A percentile compares a stretch with the other conserved stretches of the same genome.
phyloP scores from a whole-genome alignment of 2,113 vertebrate species.

The Suncus etruscus region DNA sequence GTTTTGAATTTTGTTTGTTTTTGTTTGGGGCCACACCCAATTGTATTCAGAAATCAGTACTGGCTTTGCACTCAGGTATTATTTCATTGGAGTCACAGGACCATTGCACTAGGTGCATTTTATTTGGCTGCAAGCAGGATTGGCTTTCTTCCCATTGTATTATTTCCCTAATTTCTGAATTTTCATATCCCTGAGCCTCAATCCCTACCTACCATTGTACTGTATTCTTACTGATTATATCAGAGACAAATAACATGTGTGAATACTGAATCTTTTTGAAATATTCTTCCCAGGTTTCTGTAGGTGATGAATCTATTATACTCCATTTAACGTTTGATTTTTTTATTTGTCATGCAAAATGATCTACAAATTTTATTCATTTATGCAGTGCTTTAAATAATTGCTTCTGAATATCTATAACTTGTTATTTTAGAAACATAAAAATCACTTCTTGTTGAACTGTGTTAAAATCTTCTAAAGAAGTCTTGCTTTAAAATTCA shows the following conservation, averaged over 20 bases:
- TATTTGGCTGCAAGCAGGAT: too few relatives aligned
- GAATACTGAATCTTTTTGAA: not conserved
- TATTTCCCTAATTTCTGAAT: not conserved
- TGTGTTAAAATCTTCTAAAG: slow-evolving; percentile 25
- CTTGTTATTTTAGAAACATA: slow-evolving; percentile 1
- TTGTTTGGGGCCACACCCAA: too few relatives aligned
- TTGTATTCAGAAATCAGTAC: too few relatives aligned
- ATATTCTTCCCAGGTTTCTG: not conserved
- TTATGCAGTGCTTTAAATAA: not conserved
- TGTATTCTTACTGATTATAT: too few relatives aligned
- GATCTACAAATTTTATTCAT: slow-evolving; percentile 14
- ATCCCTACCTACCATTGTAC: not conserved
- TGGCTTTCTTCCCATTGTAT: not conserved
- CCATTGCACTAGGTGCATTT: too few relatives aligned
- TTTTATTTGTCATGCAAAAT: slow-evolving; percentile 25
- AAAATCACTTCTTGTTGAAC: not conserved
- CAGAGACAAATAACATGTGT: not conserved
- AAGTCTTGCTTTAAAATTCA: slow-evolving; percentile 48
- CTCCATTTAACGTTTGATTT: not conserved
- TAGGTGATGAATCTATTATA: too few relatives aligned
- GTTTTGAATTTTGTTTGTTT: too few relatives aligned
- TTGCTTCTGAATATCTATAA: slow-evolving; percentile 12
- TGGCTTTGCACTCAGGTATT: too few relatives aligned
- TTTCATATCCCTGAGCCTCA: not conserved
- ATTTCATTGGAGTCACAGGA: too few relatives aligned